Conservation (phyloP, 2,797 vertebrate species). For the Gallinago nigripennis region DNA sequence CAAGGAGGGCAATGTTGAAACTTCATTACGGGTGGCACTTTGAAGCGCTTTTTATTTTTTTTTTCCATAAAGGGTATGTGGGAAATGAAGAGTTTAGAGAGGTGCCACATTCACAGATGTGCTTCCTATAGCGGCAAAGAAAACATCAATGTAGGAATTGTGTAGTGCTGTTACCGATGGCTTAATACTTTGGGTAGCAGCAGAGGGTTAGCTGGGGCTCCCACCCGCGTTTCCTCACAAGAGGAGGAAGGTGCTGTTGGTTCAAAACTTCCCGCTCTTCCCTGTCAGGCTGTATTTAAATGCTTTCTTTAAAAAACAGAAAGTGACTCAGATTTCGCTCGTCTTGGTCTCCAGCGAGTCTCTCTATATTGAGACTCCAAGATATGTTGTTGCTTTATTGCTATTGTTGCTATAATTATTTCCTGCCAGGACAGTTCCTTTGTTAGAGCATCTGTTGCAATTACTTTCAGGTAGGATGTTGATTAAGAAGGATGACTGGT, state of each 20-base stretch:
- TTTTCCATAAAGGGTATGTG: accelerated
- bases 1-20: background rate
- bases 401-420: background rate
- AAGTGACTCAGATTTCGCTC: background rate
- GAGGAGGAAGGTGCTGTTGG: background rate
- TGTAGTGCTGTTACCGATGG: background rate
- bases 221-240: background rate
- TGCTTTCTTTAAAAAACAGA: background rate
- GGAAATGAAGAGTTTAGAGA: background rate
- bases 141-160: background rate
- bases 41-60: background rate
- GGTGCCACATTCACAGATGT: accelerated
- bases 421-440: background rate
- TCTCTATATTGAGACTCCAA: accelerated
- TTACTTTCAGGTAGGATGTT: background rate
- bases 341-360: background rate
- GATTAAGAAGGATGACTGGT: background rate
- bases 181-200: background rate
- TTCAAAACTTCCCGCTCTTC: background rate
- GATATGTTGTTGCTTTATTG: background rate
- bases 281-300: background rate
- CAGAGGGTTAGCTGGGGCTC: background rate
- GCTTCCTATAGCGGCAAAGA: background rate
- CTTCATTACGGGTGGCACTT: background rate
- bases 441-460: background rate